Evolutionary conservation across 2,888 invertebrate species (phyloP).

Genomic region (Thecocarcelia acutangulata): DNA sequence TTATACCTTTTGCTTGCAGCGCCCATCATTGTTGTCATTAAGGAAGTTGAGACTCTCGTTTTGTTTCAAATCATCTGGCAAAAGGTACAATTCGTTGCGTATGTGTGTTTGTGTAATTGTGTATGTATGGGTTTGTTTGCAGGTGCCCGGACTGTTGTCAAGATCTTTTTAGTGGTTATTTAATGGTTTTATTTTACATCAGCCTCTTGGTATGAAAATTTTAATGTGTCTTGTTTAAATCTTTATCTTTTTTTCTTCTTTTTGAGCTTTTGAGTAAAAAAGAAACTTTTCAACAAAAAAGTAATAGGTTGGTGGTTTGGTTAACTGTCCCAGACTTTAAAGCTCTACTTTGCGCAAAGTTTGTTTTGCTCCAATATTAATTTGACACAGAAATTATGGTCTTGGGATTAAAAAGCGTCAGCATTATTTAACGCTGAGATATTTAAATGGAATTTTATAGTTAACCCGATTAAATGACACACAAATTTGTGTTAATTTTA

Average conservation of each 20-base stretch:
- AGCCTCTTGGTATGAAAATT: slow-evolving; percentile 39
- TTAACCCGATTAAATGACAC: slow-evolving; percentile 5
- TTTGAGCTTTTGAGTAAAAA: not conserved
- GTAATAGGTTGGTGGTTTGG: not conserved
- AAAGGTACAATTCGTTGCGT: no score
- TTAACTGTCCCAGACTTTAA: no score
- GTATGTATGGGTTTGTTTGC: no score
- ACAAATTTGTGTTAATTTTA: slow-evolving; percentile 1
- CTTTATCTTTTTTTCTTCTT: not conserved
- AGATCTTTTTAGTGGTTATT: slow-evolving; percentile 40
- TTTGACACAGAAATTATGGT: not conserved
- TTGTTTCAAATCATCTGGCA: not conserved
- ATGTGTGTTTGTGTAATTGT: not conserved
- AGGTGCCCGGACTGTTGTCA: slow-evolving; percentile 42
- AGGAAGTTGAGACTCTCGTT: slow-evolving; percentile 29
- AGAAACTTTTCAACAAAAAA: slow-evolving; percentile 3
- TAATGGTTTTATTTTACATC: slow-evolving; percentile 36
- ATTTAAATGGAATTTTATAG: not conserved
- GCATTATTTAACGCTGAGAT: no score
- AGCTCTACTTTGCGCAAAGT: no score
- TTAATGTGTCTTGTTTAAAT: slow-evolving; percentile 31
- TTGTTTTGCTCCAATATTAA: slow-evolving; percentile 19
- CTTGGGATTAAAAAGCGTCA: not conserved
- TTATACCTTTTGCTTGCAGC: slow-evolving; percentile 13
- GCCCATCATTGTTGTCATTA: slow-evolving; percentile 40